A percentile compares a stretch with the other conserved stretches of the same genome.
Conservation (phyloP, 2,888 invertebrate genomes). For the Platycheirus rosarum region DNA sequence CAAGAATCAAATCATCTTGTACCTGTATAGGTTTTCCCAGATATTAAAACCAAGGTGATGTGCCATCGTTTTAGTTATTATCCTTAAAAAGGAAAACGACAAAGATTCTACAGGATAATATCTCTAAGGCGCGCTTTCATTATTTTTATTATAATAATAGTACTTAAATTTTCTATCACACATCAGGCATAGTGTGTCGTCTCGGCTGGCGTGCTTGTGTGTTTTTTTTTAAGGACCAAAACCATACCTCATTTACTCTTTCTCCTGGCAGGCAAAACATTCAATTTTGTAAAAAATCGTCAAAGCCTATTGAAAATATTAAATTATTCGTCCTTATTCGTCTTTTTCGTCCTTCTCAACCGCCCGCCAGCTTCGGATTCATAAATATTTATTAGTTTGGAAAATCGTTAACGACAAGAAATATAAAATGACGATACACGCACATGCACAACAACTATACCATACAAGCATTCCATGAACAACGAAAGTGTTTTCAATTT, state of each 20-base stretch:
- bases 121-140: constrained; percentile 59
- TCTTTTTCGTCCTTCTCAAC: background rate
- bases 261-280: constrained; percentile 42
- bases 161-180: constrained; percentile 51
- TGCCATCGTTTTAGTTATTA: background rate
- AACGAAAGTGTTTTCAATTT: constrained; percentile 70
- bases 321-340: constrained; percentile 60
- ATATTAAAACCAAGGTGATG: background rate
- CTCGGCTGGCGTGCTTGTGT: background rate
- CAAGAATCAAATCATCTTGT: constrained; percentile 22
- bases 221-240: background rate
- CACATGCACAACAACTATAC: constrained; percentile 33
- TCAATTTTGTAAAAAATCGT: constrained; percentile 63
- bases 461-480: constrained; percentile 26
- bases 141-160: constrained; percentile 64
- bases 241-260: constrained; percentile 4
- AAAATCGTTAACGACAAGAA: constrained; percentile 59
- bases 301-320: constrained; percentile 68
- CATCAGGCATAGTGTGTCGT: background rate
- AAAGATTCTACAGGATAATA: constrained; percentile 70
- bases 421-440: constrained; percentile 39
- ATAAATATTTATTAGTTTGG: constrained; percentile 74
- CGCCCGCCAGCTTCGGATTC: constrained; percentile 27
- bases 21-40: background rate
- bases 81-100: constrained; percentile 20